These are phyloP conservation scores for Lithophane ornitopus DNA, from an alignment of 2,888 invertebrate genomes.

Conservation along the genomic window DNA sequence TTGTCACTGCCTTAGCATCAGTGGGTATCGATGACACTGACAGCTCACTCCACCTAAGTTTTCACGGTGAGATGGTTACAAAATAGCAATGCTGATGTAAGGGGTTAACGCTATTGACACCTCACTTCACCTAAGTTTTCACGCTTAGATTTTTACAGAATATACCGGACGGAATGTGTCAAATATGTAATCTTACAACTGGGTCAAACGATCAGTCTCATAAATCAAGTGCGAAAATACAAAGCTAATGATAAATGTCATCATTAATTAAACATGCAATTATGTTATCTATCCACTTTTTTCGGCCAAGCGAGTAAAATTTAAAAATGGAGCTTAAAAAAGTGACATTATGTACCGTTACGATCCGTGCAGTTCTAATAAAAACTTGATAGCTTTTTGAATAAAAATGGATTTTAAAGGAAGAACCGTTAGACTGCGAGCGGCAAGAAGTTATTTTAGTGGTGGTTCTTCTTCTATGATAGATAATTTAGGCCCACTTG, in stretches of 20 bases:
- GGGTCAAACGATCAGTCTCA: background rate
- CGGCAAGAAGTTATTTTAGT: constrained; percentile 12
- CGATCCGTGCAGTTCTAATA: constrained; percentile 35
- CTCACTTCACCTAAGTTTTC: background rate
- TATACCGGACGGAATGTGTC: background rate
- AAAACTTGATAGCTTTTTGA: constrained; percentile 50
- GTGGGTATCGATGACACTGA: too few species aligned
- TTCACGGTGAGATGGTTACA: too few species aligned
- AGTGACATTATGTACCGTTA: constrained; percentile 14
- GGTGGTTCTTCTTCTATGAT: background rate
- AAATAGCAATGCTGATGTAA: too few species aligned
- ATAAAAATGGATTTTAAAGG: constrained; percentile 44
- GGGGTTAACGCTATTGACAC: too few species aligned
- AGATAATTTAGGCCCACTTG: background rate
- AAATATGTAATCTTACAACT: background rate
- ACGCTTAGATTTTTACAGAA: background rate
- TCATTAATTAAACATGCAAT: constrained; percentile 2
- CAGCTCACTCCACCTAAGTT: too few species aligned
- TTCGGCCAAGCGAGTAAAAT: background rate
- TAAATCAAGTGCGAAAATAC: background rate
- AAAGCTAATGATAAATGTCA: background rate
- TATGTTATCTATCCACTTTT: constrained; percentile 14
- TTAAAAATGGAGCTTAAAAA: constrained; percentile 7
- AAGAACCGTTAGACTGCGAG: constrained; percentile 40
- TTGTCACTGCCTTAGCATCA: too few species aligned